These are phyloP conservation scores for Tetramorium parvispinum DNA, from an alignment of 1,140 invertebrate genomes.

Conservation along the genomic window DNA sequence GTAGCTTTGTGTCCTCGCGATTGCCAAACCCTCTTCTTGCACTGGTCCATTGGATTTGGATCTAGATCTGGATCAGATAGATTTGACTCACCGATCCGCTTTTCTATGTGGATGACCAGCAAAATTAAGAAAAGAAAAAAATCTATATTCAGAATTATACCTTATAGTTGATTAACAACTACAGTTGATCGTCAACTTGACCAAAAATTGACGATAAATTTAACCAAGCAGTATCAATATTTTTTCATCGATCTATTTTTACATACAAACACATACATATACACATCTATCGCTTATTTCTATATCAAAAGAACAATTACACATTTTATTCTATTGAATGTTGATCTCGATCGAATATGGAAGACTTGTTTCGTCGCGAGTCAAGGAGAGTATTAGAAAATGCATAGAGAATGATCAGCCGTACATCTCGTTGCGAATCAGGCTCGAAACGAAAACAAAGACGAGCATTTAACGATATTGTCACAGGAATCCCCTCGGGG, in stretches of 20 bases:
- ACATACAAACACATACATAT: neutral
- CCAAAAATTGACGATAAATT: neutral
- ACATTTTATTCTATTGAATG: neutral
- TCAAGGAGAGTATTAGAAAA: neutral
- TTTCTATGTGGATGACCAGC: conserved; percentile 46
- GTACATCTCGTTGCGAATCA: neutral
- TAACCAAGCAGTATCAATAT: neutral
- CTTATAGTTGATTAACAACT: neutral
- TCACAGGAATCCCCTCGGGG: conserved; percentile 68
- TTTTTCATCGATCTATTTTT: neutral
- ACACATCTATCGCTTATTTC: neutral
- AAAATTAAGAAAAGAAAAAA: conserved; percentile 60
- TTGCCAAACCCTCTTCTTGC: conserved; percentile 75
- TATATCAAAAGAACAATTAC: neutral
- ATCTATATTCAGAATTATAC: neutral
- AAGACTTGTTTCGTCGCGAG: neutral
- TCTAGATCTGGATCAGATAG: conserved; percentile 75
- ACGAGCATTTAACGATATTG: conserved; percentile 82
- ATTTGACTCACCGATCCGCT: conserved; percentile 50
- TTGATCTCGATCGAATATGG: neutral
- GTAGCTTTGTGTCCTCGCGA: conserved; percentile 84
- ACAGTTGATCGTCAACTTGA: too few species aligned
- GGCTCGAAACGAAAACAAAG: conserved; percentile 77
- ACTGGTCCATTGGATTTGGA: conserved; percentile 58
- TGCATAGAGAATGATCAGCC: neutral